These are phyloP conservation scores for Theodoxus fluviatilis DNA, from an alignment of 2,888 invertebrate species.

Conservation along the genomic window DNA sequence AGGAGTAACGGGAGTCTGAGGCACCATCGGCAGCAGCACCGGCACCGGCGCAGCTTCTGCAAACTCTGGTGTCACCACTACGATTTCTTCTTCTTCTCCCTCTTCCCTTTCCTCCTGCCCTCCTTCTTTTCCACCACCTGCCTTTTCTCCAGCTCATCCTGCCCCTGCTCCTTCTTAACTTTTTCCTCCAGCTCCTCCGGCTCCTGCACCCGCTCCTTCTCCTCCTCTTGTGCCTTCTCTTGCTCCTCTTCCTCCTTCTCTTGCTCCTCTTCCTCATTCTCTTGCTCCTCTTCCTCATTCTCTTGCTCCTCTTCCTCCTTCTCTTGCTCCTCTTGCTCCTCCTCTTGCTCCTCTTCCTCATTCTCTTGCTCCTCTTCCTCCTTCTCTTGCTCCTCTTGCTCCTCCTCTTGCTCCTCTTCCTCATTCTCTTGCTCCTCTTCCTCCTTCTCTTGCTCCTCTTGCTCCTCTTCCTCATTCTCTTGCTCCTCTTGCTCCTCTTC, in stretches of 20 bases:
- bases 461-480: not conserved
- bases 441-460: not conserved
- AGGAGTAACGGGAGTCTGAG: too few relatives aligned
- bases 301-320: not conserved
- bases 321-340: not conserved
- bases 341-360: not conserved
- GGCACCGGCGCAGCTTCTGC: too few relatives aligned
- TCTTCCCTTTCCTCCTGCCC: slow-evolving; percentile 3
- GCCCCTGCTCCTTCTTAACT: too few relatives aligned
- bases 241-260: slow-evolving; percentile 8
- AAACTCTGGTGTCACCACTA: too few relatives aligned
- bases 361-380: not conserved
- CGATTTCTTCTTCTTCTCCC: slow-evolving; percentile 5
- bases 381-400: not conserved
- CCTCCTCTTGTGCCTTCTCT: too few relatives aligned
- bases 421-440: not conserved
- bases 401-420: slow-evolving; percentile 13
- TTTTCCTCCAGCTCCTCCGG: too few relatives aligned
- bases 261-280: slow-evolving; percentile 4
- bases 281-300: not conserved
- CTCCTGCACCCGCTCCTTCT: not conserved
- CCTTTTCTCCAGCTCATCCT: too few relatives aligned
- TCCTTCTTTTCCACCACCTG: too few relatives aligned
- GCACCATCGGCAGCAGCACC: too few relatives aligned
- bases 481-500: too few relatives aligned